Evolutionary conservation across 2,797 vertebrate genomes (phyloP).

Genomic region (Premnoplex brunnescens): DNA sequence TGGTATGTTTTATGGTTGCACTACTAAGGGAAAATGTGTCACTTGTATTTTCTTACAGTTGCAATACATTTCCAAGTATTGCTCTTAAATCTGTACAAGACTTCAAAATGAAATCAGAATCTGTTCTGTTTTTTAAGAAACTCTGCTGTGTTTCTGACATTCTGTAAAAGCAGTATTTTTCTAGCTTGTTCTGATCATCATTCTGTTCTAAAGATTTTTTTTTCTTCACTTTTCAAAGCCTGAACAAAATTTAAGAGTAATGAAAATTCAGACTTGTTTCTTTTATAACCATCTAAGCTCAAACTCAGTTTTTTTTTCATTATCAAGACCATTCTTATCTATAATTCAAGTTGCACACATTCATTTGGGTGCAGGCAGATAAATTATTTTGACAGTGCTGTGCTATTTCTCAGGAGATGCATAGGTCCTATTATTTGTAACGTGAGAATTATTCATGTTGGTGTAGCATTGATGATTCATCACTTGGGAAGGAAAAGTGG

Average conservation of each 20-base stretch:
- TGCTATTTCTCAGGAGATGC: constrained; percentile 1
- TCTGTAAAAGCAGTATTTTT: neutral
- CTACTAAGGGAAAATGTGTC: neutral
- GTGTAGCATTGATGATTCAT: neutral
- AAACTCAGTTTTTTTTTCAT: neutral
- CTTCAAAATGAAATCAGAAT: neutral
- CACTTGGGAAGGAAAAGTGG: neutral
- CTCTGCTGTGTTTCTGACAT: neutral
- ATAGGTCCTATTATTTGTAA: neutral
- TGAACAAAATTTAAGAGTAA: neutral
- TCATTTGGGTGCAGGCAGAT: constrained; percentile 22
- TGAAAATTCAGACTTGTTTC: neutral
- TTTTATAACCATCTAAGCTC: neutral
- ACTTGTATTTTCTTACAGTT: neutral
- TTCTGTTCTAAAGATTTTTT: neutral
- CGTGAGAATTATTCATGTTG: neutral
- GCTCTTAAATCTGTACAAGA: neutral
- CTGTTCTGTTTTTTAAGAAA: neutral
- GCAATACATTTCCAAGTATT: neutral
- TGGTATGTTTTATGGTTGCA: neutral
- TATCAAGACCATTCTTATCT: neutral
- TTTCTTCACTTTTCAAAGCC: neutral
- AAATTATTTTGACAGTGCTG: constrained; percentile 36
- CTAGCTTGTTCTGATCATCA: neutral
- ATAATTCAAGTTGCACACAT: neutral